These are phyloP conservation scores for Apogon hyalosoma DNA, from an alignment of 2,797 vertebrate genomes.

Conservation along the genomic window DNA sequence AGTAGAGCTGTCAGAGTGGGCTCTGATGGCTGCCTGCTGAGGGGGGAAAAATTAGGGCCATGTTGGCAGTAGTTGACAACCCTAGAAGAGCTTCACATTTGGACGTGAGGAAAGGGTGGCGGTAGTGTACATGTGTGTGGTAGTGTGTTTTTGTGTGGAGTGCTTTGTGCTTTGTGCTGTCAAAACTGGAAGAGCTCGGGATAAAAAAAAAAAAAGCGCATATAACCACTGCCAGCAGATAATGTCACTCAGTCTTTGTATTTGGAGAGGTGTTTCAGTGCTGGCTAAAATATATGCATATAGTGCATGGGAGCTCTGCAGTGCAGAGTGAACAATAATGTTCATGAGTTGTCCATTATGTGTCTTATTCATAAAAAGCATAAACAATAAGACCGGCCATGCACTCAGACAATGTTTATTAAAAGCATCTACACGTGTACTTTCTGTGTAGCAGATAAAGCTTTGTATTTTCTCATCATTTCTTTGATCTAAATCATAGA, in stretches of 20 bases:
- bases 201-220: slow-evolving; percentile 44
- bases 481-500: slow-evolving; percentile 47
- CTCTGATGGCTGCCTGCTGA: slow-evolving; percentile 64
- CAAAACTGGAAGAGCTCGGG: slow-evolving; percentile 63
- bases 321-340: slow-evolving; percentile 35
- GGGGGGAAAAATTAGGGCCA: slow-evolving; percentile 45
- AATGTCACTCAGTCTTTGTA: slow-evolving; percentile 79
- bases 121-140: slow-evolving; percentile 37
- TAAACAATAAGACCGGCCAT: slow-evolving; percentile 35
- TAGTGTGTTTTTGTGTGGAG: slow-evolving; percentile 13
- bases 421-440: slow-evolving; percentile 13
- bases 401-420: slow-evolving; percentile 33
- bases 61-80: slow-evolving; percentile 78
- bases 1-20: slow-evolving; percentile 74
- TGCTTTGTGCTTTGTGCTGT: slow-evolving; percentile 64
- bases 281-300: slow-evolving; percentile 64
- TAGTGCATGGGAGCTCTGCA: slow-evolving; percentile 46
- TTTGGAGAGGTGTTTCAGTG: slow-evolving; percentile 50
- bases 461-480: slow-evolving; percentile 19
- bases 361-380: slow-evolving; percentile 40
- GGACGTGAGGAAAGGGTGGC: slow-evolving; percentile 52
- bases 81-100: slow-evolving; percentile 65
- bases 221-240: slow-evolving; percentile 71
- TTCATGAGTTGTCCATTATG: slow-evolving; percentile 48
- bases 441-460: slow-evolving; percentile 18